Percentiles rank a stretch among this genome's conserved stretches.
Evolutionary conservation across 2,797 vertebrate species (phyloP).

Genomic region (Acanthurus tractus): DNA sequence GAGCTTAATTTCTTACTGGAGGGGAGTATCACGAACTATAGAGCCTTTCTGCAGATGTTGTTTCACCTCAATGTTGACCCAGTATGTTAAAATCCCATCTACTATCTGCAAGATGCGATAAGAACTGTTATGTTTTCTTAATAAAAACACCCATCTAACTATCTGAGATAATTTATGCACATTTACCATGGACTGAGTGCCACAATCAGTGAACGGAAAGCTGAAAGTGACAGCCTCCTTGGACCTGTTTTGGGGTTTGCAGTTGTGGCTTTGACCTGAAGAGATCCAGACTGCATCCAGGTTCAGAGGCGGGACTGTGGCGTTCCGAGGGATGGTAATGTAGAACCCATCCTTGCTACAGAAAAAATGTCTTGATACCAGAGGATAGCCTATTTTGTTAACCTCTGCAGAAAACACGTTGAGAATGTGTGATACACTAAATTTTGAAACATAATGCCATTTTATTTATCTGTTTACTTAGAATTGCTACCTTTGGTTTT

Average conservation of each 20-base stretch:
- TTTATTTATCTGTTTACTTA: background rate
- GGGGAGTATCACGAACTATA: conserved; percentile 55
- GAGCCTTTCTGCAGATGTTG: conserved; percentile 16
- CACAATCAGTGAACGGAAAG: conserved; percentile 70
- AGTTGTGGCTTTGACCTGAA: conserved; percentile 39
- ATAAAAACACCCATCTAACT: background rate
- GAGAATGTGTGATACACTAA: background rate
- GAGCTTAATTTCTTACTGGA: conserved; percentile 53
- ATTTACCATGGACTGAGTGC: conserved; percentile 58
- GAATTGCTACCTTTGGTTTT: conserved; percentile 25
- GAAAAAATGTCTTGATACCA: background rate
- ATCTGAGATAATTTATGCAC: conserved; percentile 16
- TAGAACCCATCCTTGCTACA: conserved; percentile 69
- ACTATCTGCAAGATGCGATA: conserved; percentile 50
- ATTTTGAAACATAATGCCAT: background rate
- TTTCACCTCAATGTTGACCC: conserved; percentile 60
- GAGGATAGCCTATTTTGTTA: background rate
- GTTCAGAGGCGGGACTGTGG: conserved; percentile 61
- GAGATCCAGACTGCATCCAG: conserved; percentile 59
- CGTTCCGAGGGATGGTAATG: conserved; percentile 57
- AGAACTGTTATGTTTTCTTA: background rate
- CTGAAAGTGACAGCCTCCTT: conserved; percentile 52
- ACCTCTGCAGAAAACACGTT: conserved; percentile 42
- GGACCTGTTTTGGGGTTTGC: conserved; percentile 50
- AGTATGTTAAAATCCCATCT: conserved; percentile 64